Percentiles rank a stretch among this genome's conserved stretches.
Evolutionary conservation across 2,888 invertebrate species (phyloP).

Genomic region (Hypolimnas misippus): DNA sequence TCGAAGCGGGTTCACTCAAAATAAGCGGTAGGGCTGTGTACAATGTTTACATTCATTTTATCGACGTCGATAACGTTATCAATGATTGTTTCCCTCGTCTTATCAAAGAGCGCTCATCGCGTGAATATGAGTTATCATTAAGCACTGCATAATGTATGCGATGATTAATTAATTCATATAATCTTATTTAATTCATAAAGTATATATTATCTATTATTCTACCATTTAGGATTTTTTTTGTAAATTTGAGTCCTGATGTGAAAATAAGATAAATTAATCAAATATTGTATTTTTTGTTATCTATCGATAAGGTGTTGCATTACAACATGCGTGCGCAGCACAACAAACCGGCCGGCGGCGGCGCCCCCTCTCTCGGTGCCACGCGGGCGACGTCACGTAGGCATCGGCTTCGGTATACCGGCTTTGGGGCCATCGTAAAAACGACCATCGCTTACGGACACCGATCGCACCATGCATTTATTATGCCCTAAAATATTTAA

Average conservation of each 20-base stretch:
- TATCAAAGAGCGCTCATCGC: not conserved
- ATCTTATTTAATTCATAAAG: not conserved
- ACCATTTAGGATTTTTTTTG: too few species aligned
- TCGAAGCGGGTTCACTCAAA: conserved; percentile 61
- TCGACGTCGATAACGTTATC: conserved; percentile 57
- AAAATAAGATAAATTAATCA: not conserved
- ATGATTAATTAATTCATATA: not conserved
- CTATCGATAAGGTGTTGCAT: conserved; percentile 32
- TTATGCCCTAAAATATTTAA: conserved; percentile 34
- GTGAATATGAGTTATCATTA: conserved; percentile 13
- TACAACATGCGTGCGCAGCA: conserved; percentile 64
- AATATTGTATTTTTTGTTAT: too few species aligned
- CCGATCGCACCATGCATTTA: conserved; percentile 22
- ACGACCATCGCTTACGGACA: conserved; percentile 23
- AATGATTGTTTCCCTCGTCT: conserved; percentile 23
- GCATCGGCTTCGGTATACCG: conserved; percentile 51
- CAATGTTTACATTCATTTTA: conserved; percentile 74
- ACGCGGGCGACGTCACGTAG: conserved; percentile 82
- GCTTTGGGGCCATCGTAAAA: conserved; percentile 20
- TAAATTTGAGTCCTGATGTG: too few species aligned
- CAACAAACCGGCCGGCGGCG: conserved; percentile 65
- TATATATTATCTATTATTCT: not conserved
- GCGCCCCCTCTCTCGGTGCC: conserved; percentile 51
- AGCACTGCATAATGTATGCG: not conserved
- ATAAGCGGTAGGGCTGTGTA: conserved; percentile 58